Evolutionary conservation across 1,140 invertebrate species (phyloP).

Genomic region (Diachasmimorpha longicaudata): DNA sequence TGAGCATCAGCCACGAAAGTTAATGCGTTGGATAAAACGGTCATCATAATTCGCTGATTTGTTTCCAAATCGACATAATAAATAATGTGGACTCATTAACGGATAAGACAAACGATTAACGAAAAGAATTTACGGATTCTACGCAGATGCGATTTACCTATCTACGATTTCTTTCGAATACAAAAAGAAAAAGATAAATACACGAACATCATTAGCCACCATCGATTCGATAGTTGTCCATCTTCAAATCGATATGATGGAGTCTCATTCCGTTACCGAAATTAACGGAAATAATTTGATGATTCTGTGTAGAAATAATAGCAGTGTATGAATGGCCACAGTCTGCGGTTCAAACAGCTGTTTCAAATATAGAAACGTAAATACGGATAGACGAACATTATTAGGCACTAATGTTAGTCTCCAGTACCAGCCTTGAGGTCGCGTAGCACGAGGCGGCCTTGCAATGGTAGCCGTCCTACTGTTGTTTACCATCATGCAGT

Average conservation of each 20-base stretch:
- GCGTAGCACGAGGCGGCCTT: conserved; percentile 16
- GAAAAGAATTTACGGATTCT: no score
- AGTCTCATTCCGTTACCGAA: no score
- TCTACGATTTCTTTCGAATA: no score
- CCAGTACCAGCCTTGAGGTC: conserved; percentile 34
- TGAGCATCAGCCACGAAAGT: neutral
- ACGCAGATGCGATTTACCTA: no score
- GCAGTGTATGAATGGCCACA: neutral
- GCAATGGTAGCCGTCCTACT: neutral
- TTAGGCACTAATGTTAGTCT: conserved; percentile 25
- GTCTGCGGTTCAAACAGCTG: neutral
- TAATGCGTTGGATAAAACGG: neutral
- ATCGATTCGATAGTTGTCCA: no score
- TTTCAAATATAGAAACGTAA: conserved; percentile 3
- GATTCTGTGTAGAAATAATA: neutral
- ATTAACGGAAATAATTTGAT: no score
- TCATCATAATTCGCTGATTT: neutral
- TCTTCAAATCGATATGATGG: no score
- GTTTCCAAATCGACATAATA: neutral
- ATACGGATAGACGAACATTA: conserved; percentile 16
- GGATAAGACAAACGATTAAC: no score
- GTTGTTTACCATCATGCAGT: neutral
- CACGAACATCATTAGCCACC: conserved; percentile 14
- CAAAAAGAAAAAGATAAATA: neutral
- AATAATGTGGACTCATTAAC: neutral